These are phyloP conservation scores for Rutpela maculata DNA, from an alignment of 2,888 invertebrate genomes.

Conservation along the genomic window DNA sequence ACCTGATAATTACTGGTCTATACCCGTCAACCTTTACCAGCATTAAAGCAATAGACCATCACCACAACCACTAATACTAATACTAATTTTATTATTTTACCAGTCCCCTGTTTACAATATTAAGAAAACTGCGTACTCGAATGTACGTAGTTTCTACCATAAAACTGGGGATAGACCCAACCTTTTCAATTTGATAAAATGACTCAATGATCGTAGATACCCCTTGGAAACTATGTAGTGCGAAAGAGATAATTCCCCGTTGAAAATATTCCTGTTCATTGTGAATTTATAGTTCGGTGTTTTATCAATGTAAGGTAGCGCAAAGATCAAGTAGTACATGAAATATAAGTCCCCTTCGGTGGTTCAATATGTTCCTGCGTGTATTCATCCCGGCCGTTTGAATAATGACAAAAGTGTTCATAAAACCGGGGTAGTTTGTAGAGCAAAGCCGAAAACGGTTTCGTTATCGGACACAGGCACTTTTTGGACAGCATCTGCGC, in stretches of 20 bases:
- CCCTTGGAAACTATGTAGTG: not conserved
- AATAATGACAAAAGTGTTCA: conserved; percentile 20
- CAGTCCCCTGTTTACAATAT: no score
- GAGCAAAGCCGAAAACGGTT: conserved; percentile 20
- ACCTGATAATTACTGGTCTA: no score
- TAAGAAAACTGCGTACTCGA: no score
- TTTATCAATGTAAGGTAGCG: conserved; percentile 53
- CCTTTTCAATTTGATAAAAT: not conserved
- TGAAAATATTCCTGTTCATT: conserved; percentile 38
- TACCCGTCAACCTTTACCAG: no score
- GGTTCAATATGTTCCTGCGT: conserved; percentile 50
- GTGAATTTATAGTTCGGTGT: conserved; percentile 51
- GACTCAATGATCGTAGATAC: not conserved
- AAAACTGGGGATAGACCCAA: no score
- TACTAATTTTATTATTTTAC: no score
- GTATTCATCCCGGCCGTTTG: conserved; percentile 27
- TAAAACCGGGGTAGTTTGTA: conserved; percentile 16
- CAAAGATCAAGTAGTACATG: conserved; percentile 53
- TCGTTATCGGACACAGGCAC: conserved; percentile 13
- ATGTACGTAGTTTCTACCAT: no score
- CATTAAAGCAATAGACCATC: no score
- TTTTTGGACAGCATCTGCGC: conserved; percentile 45
- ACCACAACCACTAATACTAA: no score
- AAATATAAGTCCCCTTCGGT: conserved; percentile 52
- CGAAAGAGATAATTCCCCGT: not conserved